Percentiles rank a stretch among this genome's conserved stretches.
Evolutionary conservation across 2,888 invertebrate species (phyloP).

Genomic region (Polietes domitor): DNA sequence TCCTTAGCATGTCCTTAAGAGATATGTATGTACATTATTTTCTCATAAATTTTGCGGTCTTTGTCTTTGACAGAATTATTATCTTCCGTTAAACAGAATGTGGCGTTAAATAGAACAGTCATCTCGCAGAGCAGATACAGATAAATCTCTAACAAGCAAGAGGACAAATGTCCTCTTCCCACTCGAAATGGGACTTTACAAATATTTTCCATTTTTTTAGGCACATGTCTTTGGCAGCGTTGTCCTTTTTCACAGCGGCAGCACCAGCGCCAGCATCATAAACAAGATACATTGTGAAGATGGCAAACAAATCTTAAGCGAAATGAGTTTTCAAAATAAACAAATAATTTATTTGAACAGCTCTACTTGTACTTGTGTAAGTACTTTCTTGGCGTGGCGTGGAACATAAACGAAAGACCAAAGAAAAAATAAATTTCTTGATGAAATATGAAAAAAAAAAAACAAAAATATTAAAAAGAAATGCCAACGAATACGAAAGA

Average conservation of each 20-base stretch:
- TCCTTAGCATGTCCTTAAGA: neutral
- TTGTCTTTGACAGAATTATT: conserved; percentile 8
- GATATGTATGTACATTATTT: neutral
- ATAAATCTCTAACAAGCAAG: neutral
- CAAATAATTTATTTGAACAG: conserved; percentile 46
- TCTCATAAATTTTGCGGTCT: neutral
- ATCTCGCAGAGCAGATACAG: neutral
- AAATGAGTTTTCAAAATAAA: conserved; percentile 35
- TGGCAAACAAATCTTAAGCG: conserved; percentile 18
- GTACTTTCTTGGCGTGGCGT: neutral
- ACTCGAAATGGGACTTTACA: neutral
- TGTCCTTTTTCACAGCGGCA: neutral
- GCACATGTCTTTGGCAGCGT: neutral
- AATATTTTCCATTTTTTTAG: conserved; percentile 8
- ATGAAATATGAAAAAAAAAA: neutral
- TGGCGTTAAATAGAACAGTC: conserved; percentile 26
- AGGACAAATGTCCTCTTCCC: conserved; percentile 1
- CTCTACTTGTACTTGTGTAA: neutral
- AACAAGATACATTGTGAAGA: neutral
- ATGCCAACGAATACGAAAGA: conserved; percentile 12
- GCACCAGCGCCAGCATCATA: neutral
- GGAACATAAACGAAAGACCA: neutral
- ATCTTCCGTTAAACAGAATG: neutral
- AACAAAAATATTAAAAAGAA: conserved; percentile 25
- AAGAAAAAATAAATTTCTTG: neutral